Conservation (phyloP, 1,140 invertebrate genomes). For the Bombus soroeensis region DNA sequence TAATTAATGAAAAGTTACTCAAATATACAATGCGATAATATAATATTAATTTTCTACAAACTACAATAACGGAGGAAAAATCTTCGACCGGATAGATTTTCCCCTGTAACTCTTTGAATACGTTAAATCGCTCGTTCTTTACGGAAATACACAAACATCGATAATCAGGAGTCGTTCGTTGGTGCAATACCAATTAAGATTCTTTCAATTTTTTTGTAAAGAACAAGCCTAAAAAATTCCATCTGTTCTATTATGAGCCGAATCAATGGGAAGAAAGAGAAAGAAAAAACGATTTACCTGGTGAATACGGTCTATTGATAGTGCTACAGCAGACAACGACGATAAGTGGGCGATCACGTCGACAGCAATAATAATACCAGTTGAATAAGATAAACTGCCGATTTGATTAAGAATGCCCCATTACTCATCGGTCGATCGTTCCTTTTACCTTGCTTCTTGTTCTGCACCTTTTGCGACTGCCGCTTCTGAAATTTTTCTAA, state of each 20-base stretch:
- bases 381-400: constrained; percentile 26
- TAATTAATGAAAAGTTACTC: not conserved
- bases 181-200: not conserved
- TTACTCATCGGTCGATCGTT: constrained; percentile 4
- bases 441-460: not conserved
- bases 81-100: not conserved
- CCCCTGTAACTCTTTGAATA: not conserved
- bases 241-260: not conserved
- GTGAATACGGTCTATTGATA: constrained; percentile 1
- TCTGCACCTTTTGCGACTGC: not conserved
- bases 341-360: constrained; percentile 9
- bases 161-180: not conserved
- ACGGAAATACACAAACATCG: not conserved
- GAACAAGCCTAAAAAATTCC: not conserved
- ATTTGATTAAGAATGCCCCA: not conserved
- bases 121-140: not conserved
- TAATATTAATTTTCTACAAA: not conserved
- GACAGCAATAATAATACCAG: constrained; percentile 35
- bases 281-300: constrained; percentile 19
- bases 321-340: not conserved
- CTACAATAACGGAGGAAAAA: not conserved
- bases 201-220: not conserved
- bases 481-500: constrained; percentile 23
- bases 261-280: not conserved
- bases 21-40: too few species aligned